Evolutionary conservation across 2,797 vertebrate species (phyloP).

Genomic region (Tolypeutes matacus): DNA sequence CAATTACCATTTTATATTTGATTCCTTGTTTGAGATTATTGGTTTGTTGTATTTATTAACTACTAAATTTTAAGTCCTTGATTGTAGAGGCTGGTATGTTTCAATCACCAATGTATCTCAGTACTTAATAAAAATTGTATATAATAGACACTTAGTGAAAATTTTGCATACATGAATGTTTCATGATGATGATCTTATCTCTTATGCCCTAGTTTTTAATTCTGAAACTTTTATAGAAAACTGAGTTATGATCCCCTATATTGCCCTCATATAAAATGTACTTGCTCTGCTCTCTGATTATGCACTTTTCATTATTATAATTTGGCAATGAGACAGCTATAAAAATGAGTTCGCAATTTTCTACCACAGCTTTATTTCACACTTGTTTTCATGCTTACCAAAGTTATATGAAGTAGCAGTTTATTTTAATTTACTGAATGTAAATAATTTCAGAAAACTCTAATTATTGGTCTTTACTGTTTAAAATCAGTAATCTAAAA

Average conservation of each 20-base stretch:
- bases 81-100: not conserved
- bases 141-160: not conserved
- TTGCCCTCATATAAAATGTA: too few relatives aligned
- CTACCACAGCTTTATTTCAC: not conserved
- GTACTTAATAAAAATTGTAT: not conserved
- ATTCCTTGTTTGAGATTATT: not conserved
- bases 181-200: not conserved
- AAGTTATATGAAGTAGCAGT: too few relatives aligned
- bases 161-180: not conserved
- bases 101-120: not conserved
- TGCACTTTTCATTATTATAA: not conserved
- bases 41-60: not conserved
- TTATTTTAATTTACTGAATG: too few relatives aligned
- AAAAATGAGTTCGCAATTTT: not conserved
- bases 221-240: not conserved
- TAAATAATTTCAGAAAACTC: not conserved
- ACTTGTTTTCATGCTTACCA: too few relatives aligned
- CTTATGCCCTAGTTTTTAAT: too few relatives aligned
- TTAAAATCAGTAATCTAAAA: not conserved
- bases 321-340: not conserved
- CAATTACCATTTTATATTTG: not conserved
- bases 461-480: not conserved
- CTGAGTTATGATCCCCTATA: not conserved
- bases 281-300: too few relatives aligned
- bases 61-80: not conserved